phyloP scores from a whole-genome alignment of 2,113 vertebrate genomes.

The Cacatua alba region DNA sequence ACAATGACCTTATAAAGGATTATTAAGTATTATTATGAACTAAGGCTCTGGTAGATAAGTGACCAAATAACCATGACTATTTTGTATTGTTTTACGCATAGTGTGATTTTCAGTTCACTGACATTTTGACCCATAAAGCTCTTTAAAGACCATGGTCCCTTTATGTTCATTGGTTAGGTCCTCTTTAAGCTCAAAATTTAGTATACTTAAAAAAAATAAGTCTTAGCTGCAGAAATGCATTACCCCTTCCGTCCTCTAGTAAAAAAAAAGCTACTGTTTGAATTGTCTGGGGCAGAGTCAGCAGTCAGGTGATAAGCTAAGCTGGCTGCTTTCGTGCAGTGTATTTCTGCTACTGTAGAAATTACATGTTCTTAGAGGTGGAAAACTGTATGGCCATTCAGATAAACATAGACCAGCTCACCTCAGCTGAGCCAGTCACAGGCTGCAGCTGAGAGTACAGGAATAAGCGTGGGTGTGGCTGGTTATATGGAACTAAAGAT shows the following conservation, averaged over 20 bases:
- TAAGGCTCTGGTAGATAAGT: background rate
- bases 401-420: background rate
- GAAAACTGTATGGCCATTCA: background rate
- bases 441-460: background rate
- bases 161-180: background rate
- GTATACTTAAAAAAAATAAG: background rate
- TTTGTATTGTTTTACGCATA: background rate
- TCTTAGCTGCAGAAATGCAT: background rate
- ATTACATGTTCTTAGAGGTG: background rate
- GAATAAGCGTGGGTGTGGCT: background rate
- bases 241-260: background rate
- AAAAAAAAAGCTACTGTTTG: background rate
- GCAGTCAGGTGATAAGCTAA: background rate
- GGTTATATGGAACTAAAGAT: background rate
- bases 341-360: background rate
- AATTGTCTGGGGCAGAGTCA: background rate
- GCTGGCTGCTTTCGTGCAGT: background rate
- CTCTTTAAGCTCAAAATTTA: background rate
- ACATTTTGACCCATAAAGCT: background rate
- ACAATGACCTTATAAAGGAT: background rate
- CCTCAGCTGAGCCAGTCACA: background rate
- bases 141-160: background rate
- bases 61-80: background rate
- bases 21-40: background rate
- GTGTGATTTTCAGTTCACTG: background rate